A percentile compares a stretch with the other conserved stretches of the same genome.
Evolutionary conservation across 2,113 vertebrate species (phyloP).

Genomic region (Labeo rohita): DNA sequence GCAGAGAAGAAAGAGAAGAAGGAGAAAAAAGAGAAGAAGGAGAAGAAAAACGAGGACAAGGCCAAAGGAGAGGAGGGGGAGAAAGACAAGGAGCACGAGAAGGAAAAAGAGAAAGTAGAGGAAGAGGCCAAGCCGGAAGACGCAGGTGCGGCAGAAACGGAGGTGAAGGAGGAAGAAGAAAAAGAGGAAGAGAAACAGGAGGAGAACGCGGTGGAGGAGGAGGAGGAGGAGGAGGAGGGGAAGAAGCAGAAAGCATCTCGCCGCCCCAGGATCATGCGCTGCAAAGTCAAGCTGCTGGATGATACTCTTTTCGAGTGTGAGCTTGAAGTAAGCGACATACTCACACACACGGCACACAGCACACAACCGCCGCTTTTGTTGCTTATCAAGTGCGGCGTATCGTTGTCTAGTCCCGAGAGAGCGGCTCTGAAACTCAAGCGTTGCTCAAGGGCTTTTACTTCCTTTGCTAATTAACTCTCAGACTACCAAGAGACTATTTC

Average conservation of each 20-base stretch:
- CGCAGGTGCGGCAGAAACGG: conserved; percentile 69
- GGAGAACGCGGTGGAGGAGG: conserved; percentile 68
- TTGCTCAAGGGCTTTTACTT: conserved; percentile 25
- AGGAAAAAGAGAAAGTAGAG: conserved; percentile 57
- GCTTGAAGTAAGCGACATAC: conserved; percentile 82
- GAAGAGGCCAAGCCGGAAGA: conserved; percentile 60
- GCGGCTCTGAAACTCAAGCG: not conserved
- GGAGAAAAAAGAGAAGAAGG: conserved; percentile 73
- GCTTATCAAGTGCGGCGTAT: not conserved
- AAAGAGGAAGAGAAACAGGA: conserved; percentile 64
- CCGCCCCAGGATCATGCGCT: conserved; percentile 86
- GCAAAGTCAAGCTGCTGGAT: conserved; percentile 91
- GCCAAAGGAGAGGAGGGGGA: conserved; percentile 50
- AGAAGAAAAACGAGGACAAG: conserved; percentile 67
- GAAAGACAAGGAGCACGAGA: conserved; percentile 47
- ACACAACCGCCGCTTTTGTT: conserved; percentile 7
- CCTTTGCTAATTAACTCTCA: conserved; percentile 28
- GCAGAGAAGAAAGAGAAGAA: conserved; percentile 61
- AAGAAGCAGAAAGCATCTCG: conserved; percentile 78
- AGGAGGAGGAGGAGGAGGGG: conserved; percentile 75
- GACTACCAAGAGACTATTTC: not conserved
- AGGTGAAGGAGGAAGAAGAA: conserved; percentile 67
- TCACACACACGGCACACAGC: not conserved
- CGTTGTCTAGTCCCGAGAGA: not conserved
- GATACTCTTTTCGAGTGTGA: conserved; percentile 88